phyloP scores from a whole-genome alignment of 2,888 invertebrate species.

The Adelphocoris suturalis region DNA sequence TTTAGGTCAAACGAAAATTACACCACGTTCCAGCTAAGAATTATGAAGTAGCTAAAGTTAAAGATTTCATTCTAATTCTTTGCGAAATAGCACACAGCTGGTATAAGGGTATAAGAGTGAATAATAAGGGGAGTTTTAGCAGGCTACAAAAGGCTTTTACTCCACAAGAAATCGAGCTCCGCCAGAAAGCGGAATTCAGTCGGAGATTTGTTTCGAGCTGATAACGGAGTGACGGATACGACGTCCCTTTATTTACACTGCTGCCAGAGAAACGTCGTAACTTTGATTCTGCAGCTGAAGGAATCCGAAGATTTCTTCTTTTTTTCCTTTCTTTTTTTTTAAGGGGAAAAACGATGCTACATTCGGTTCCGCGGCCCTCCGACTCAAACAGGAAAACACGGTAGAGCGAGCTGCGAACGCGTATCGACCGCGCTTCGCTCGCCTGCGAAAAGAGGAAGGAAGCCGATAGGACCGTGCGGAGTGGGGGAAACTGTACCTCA shows the following conservation, averaged over 20 bases:
- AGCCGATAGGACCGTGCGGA: background rate
- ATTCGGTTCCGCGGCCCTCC: background rate
- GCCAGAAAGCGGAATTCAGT: background rate
- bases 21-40: no score
- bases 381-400: slow-evolving; percentile 1
- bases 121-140: slow-evolving; percentile 2
- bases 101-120: background rate
- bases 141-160: slow-evolving; percentile 8
- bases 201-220: slow-evolving; percentile 7
- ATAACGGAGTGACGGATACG: slow-evolving; percentile 39
- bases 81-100: background rate
- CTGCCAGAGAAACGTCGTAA: background rate
- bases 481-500: slow-evolving; percentile 27
- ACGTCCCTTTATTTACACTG: slow-evolving; percentile 17
- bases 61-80: no score
- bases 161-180: background rate
- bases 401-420: slow-evolving; percentile 21
- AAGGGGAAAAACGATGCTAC: background rate
- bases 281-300: background rate
- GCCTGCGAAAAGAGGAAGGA: slow-evolving; percentile 26
- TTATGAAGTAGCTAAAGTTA: no score
- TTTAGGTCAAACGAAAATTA: no score
- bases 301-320: background rate
- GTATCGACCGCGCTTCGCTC: slow-evolving; percentile 52
- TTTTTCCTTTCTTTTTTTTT: background rate